Percentiles rank a stretch among this genome's conserved stretches.
Conservation (phyloP, 2,888 invertebrate genomes). For the Galeopsomyia nigrocyanea region DNA sequence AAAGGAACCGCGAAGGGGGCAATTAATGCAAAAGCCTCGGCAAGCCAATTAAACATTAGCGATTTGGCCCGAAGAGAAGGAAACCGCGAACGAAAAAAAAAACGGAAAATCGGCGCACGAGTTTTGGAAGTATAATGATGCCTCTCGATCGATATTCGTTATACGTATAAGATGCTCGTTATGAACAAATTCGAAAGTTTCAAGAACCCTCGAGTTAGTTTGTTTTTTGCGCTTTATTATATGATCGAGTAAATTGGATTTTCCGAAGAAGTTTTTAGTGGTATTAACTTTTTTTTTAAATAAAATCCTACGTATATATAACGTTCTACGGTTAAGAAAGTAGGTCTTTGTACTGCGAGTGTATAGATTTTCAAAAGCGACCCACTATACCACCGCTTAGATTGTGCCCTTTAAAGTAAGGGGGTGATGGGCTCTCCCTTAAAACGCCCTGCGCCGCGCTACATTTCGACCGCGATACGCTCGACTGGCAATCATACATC, state of each 20-base stretch:
- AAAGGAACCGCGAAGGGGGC: conserved; percentile 54
- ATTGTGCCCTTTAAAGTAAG: conserved; percentile 21
- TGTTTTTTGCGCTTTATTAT: too few species aligned
- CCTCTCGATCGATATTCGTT: conserved; percentile 15
- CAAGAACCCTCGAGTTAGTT: not conserved
- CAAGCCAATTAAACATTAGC: conserved; percentile 58
- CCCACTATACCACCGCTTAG: conserved; percentile 1
- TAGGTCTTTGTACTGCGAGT: conserved; percentile 19
- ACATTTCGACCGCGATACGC: conserved; percentile 52
- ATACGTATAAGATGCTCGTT: not conserved
- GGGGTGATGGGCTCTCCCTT: conserved; percentile 53
- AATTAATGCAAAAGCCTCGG: conserved; percentile 62
- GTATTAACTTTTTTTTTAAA: too few species aligned
- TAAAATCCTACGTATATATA: not conserved
- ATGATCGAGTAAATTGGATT: too few species aligned
- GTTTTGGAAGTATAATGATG: conserved; percentile 15
- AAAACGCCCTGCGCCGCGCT: conserved; percentile 50
- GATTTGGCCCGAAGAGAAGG: conserved; percentile 32
- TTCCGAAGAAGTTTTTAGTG: too few species aligned
- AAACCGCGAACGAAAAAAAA: not conserved
- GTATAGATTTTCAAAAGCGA: conserved; percentile 4
- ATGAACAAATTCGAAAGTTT: not conserved
- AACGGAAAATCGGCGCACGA: conserved; percentile 3
- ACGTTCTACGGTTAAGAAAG: too few species aligned
- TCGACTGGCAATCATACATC: conserved; percentile 60